Evolutionary conservation across 2,797 vertebrate genomes (phyloP).

Genomic region (Macropus fuliginosus): DNA sequence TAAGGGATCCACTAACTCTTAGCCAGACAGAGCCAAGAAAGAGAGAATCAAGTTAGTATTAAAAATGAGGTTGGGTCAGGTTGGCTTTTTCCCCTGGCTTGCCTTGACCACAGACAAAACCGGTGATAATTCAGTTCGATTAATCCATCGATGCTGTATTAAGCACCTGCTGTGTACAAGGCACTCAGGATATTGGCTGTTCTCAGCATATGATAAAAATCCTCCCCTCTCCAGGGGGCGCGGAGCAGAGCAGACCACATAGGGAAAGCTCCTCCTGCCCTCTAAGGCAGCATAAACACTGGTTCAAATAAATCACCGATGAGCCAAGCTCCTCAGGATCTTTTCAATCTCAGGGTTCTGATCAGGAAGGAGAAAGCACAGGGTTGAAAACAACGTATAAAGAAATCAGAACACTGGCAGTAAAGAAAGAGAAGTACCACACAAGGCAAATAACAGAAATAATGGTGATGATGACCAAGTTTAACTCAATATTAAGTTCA

Average conservation of each 20-base stretch:
- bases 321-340: background rate
- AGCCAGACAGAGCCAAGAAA: conserved; percentile 1
- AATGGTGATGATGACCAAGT: background rate
- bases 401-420: background rate
- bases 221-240: background rate
- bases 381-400: background rate
- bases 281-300: background rate
- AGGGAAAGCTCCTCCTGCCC: background rate
- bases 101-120: background rate
- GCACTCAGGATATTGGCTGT: background rate
- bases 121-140: background rate
- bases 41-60: background rate
- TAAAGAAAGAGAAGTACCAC: background rate
- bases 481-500: background rate
- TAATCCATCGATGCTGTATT: background rate
- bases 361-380: background rate
- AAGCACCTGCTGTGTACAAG: background rate
- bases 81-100: background rate
- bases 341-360: background rate
- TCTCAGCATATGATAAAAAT: conserved; percentile 13
- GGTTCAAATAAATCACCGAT: background rate
- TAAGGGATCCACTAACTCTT: conserved; percentile 1
- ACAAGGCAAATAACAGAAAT: too few relatives aligned
- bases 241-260: too few relatives aligned
- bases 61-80: background rate